Base-by-base conservation (phyloP, 2,113 vertebrate species). In the Columba livia region DNA sequence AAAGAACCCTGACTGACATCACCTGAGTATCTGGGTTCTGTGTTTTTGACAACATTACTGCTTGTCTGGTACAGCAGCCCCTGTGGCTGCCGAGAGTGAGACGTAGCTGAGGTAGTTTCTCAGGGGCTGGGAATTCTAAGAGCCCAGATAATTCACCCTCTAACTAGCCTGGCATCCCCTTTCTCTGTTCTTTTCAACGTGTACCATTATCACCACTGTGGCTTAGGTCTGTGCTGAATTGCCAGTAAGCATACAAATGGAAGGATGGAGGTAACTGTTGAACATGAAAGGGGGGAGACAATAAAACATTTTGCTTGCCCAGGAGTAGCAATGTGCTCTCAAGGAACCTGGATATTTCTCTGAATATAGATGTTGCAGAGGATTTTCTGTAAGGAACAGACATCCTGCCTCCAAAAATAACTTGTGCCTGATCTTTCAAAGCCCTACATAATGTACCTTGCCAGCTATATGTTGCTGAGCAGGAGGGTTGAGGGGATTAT, bases 1-100 rank as follows among this genome's bases (percentile, higher is more conserved):
- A 93, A 47, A 91, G 13, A 90, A 29, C 93, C 65, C 88, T 92
- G 89, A 96, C 81, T 96, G 94, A 96, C 90, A 93, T 86, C 72
- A 91, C 13, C 71, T 15, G 72, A 79, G 44, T 83, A 36, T 91
- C 85, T 94, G 61, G 44, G 32, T 91, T 93, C 92, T 95, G 48
- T 89, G 87, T 88, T 91, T 94, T 65, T 96, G 93, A 96, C 89
- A 93, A 91, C 71, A 53, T 86, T 84, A 61, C 85, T 67, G 64
- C 75, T 90, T 94, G 72, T 83, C 72, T 96, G 69, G 34, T 83
- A 38, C 25, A 77, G 75, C 79, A 81, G 48, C 85, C 67, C 75
- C 90, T 71, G 61, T 90, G 89, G 88, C 92, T 0, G 0, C 51
- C 60, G 51, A 56, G 47, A 84, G 79, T 56, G 80, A 84, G 84